Base-by-base conservation (phyloP, 37 sponge, comb jelly and placozoan genomes). In the Haliclona indistincta region DNA sequence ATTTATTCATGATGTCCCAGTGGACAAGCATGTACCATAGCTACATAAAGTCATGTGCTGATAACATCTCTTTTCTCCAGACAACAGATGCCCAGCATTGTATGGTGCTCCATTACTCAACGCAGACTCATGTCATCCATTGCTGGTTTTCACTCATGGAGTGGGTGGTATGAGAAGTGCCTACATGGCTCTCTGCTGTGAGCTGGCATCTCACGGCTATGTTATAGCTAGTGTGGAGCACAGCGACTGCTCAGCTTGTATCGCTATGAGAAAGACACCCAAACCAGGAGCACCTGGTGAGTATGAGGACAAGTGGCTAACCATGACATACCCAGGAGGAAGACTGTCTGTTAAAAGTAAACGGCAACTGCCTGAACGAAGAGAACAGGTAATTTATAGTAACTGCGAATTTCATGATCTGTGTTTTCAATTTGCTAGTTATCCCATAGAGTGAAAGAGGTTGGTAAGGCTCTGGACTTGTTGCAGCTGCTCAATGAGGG, bases 161-260 rank as follows among this genome's bases (percentile, higher is more conserved):
- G 26, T 86, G 56, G 63, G 56, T 2, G 68, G 54, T 34, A 86
- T 74, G 70, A 56, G 80, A 45, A 67, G 66, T 38, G 45, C 30
- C 11, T 75, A 68, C 37, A 67, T 61, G 51, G 63, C 56, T 1
- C 55, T 79, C 7, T 78, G 72, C 54, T 86, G 81, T 79, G 87
- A 86, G 41, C 71, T 86, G 34, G 87, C 87, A 13, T 86, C 87
- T 41, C 81, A 86, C 43, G 87, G 87, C 56, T 86, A 86, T 37
- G 63, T 86, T 0, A 81, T 80, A 52, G 81, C 81, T 37, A 51
- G 81, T 30, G 54, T 86, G 40, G 87, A 86, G 30, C 87, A 86
- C 71, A 86, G 43, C 3, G 69, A 68, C 38, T 22, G 20, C 3
- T 68, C 69, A 20, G 41, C 69, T 43, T 68, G 69, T 42, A 41